These are phyloP conservation scores for Tenthredo notha DNA, from an alignment of 2,888 invertebrate genomes.

Conservation along the genomic window DNA sequence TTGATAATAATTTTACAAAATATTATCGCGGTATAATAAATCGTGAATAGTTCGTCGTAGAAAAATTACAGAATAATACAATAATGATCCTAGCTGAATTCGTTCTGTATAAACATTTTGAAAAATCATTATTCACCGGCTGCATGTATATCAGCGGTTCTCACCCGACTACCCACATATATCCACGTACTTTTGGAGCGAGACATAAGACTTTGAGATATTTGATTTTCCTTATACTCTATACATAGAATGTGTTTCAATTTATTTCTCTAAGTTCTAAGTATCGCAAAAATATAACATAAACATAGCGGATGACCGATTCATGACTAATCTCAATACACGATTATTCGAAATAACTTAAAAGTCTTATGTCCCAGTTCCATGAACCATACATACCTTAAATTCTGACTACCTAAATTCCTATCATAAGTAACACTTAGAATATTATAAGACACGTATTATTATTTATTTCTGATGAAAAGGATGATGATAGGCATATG, in stretches of 20 bases:
- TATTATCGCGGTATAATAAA: slow-evolving; percentile 44
- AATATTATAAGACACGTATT: slow-evolving; percentile 56
- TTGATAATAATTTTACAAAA: slow-evolving; percentile 23
- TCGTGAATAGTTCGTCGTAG: slow-evolving; percentile 18
- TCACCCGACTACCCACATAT: slow-evolving; percentile 29
- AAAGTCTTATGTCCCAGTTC: slow-evolving; percentile 27
- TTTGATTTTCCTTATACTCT: slow-evolving; percentile 14
- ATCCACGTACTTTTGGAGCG: slow-evolving; percentile 17
- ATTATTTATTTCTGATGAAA: slow-evolving; percentile 53
- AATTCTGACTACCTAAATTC: slow-evolving; percentile 49
- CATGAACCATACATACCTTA: slow-evolving; percentile 50
- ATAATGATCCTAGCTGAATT: slow-evolving; percentile 33
- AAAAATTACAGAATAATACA: slow-evolving; percentile 42
- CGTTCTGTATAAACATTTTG: slow-evolving; percentile 35
- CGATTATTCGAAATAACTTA: slow-evolving; percentile 2
- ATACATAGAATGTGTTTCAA: not conserved
- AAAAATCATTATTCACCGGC: slow-evolving; percentile 25
- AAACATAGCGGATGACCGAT: slow-evolving; percentile 19
- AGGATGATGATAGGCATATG: slow-evolving; percentile 48
- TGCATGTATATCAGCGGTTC: slow-evolving; percentile 10
- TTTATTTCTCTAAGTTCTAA: not conserved
- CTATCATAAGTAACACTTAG: slow-evolving; percentile 56
- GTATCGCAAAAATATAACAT: slow-evolving; percentile 16
- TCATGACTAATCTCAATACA: slow-evolving; percentile 12
- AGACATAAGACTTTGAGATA: slow-evolving; percentile 36